These are phyloP conservation scores for Poecilia latipinna DNA, from an alignment of 2,113 vertebrate genomes.

Conservation along the genomic window DNA sequence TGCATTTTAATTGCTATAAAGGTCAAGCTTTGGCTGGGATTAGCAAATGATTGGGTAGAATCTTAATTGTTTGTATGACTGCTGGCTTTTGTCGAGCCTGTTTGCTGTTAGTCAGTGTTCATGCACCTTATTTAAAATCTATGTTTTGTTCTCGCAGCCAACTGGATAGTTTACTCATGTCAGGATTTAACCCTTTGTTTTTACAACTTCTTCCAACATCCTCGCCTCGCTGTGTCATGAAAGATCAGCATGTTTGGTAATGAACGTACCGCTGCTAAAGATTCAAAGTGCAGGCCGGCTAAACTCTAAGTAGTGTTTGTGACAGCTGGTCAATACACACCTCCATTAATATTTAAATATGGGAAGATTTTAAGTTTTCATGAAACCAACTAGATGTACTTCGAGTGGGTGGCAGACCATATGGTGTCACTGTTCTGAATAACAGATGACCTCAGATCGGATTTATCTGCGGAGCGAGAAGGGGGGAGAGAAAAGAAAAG, in stretches of 20 bases:
- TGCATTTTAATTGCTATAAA: slow-evolving; percentile 18
- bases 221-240: slow-evolving; percentile 5
- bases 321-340: slow-evolving; percentile 53
- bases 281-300: slow-evolving; percentile 38
- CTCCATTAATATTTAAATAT: slow-evolving; percentile 69
- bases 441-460: slow-evolving; percentile 75
- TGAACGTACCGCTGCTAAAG: slow-evolving; percentile 18
- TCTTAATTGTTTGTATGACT: slow-evolving; percentile 6
- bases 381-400: slow-evolving; percentile 62
- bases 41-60: slow-evolving; percentile 11
- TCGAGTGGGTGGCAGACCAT: slow-evolving; percentile 71
- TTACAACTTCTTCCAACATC: background rate
- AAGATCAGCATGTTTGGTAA: slow-evolving; percentile 18
- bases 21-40: slow-evolving; percentile 19
- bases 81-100: background rate
- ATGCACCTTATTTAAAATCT: background rate
- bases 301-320: slow-evolving; percentile 41
- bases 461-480: slow-evolving; percentile 66
- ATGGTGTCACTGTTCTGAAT: slow-evolving; percentile 75
- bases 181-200: slow-evolving; percentile 1
- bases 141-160: background rate
- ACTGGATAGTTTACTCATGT: background rate
- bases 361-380: slow-evolving; percentile 74
- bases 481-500: slow-evolving; percentile 43
- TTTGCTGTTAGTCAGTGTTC: background rate